A percentile compares a stretch with the other conserved stretches of the same genome.
phyloP scores from a whole-genome alignment of 2,888 invertebrate genomes.

The Tetragonula carbonaria region DNA sequence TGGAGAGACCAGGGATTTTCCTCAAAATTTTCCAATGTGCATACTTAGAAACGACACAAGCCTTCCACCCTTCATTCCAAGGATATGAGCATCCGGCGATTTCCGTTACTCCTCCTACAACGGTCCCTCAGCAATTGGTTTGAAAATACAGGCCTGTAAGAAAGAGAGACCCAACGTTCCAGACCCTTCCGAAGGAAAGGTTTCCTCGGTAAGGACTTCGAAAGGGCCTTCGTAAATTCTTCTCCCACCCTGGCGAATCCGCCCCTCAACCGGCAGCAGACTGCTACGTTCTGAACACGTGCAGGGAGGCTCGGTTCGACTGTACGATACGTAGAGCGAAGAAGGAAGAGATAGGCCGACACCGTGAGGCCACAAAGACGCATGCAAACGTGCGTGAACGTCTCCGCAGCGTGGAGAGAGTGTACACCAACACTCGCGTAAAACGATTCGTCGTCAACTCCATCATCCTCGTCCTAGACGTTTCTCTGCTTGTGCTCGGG shows the following conservation, averaged over 20 bases:
- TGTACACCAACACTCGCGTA: constrained; percentile 13
- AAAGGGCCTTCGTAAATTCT: constrained; percentile 53
- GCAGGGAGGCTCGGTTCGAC: constrained; percentile 55
- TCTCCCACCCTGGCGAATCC: constrained; percentile 53
- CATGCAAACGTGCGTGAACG: not conserved
- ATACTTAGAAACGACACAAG: not conserved
- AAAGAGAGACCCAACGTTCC: constrained; percentile 25
- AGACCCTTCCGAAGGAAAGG: constrained; percentile 51
- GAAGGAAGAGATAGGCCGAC: constrained; percentile 15
- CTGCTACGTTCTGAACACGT: constrained; percentile 65
- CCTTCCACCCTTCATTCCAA: not conserved
- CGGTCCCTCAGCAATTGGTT: not conserved
- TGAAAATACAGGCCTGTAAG: constrained; percentile 27
- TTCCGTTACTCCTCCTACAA: constrained; percentile 31
- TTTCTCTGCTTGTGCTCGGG: constrained; percentile 47
- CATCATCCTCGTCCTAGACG: constrained; percentile 58
- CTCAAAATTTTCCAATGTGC: not conserved
- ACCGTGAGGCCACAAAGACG: not conserved
- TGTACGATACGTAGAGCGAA: constrained; percentile 24
- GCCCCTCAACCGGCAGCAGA: constrained; percentile 56
- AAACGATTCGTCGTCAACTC: constrained; percentile 49
- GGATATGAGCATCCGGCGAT: not conserved
- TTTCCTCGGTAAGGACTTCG: constrained; percentile 53
- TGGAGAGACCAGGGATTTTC: too few species aligned
- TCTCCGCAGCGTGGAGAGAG: not conserved